Base-by-base conservation (phyloP, 2,113 vertebrate genomes). In the Platysteira castanea region DNA sequence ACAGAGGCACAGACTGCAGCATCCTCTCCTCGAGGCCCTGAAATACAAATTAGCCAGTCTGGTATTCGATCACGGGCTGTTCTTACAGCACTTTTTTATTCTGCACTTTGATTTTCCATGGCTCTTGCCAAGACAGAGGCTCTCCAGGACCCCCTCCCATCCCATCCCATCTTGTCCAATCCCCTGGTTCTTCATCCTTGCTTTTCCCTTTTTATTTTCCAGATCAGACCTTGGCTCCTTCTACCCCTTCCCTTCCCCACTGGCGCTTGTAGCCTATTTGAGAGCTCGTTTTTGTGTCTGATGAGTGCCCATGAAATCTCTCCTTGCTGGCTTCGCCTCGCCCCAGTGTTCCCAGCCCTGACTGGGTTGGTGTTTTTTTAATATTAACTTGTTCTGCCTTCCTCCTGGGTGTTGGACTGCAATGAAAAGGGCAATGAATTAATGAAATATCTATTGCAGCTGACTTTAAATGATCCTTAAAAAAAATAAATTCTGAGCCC, bases 61-160 rank as follows among this genome's bases (percentile, higher is more conserved):
- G 98, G 98, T 98, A 96, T 94, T 95, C 93, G 84, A 96, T 97
- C 96, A 96, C 7, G 87, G 94, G 86, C 96, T 93, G 97, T 94
- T 98, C 96, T 97, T 95, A 96, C 82, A 91, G 94, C 93, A 92
- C 81, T 84, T 95, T 96, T 96, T 98, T 96, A 98, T 96, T 97
- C 97, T 96, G 93, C 91, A 97, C 96, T 98, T 98, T 97, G 96
- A 97, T 98, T 98, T 98, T 98, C 98, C 98, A 97, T 11, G 88
- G 84, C 84, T 93, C 69, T 91, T 98, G 98, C 98, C 98, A 98
- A 98, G 94, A 85, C 92, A 92, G 90, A 98, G 97, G 96, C 96
- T 97, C 97, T 98, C 97, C 98, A 98, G 97, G 97, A 98, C 97
- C 97, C 97, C 97, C 94, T 97, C 96, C 95, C 95, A 94, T 84